Percentiles rank a stretch among this genome's conserved stretches.
Evolutionary conservation across 1,140 invertebrate species (phyloP).

Genomic region (Penaeus japonicus): DNA sequence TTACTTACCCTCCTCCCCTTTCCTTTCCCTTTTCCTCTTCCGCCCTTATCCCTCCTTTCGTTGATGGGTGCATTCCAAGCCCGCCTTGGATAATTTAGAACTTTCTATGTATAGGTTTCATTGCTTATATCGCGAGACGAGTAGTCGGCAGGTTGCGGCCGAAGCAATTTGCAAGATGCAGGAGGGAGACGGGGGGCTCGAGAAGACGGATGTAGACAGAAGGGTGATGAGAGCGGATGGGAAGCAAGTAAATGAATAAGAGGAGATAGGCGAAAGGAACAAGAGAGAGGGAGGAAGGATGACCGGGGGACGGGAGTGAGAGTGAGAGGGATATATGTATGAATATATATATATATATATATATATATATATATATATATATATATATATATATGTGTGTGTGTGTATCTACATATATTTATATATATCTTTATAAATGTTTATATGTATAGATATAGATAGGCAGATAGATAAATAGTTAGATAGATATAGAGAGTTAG

Average conservation of each 20-base stretch:
- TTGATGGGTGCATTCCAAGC: too few relatives aligned
- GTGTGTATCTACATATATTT: background rate
- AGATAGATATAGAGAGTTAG: too few relatives aligned
- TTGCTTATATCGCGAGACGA: background rate
- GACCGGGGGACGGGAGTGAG: too few relatives aligned
- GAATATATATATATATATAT: background rate
- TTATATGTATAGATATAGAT: background rate
- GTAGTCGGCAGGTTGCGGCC: conserved; percentile 3
- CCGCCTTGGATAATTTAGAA: too few relatives aligned
- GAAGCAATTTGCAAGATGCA: conserved; percentile 31
- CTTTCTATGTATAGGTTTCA: background rate
- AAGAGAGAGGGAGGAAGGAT: too few relatives aligned
- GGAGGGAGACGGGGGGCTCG: background rate
- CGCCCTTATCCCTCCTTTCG: too few relatives aligned
- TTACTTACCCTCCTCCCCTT: too few relatives aligned
- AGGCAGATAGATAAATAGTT: background rate
- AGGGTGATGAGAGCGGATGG: background rate
- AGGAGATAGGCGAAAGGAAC: too few relatives aligned
- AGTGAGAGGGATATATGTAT: too few relatives aligned
- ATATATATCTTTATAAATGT: conserved; percentile 1
- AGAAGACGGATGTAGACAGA: background rate
- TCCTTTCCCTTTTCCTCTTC: too few relatives aligned
- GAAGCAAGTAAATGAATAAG: too few relatives aligned
- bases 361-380: background rate
- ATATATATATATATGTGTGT: background rate